phyloP scores from a whole-genome alignment of 1,140 invertebrate genomes.

The Episyrphus balteatus region DNA sequence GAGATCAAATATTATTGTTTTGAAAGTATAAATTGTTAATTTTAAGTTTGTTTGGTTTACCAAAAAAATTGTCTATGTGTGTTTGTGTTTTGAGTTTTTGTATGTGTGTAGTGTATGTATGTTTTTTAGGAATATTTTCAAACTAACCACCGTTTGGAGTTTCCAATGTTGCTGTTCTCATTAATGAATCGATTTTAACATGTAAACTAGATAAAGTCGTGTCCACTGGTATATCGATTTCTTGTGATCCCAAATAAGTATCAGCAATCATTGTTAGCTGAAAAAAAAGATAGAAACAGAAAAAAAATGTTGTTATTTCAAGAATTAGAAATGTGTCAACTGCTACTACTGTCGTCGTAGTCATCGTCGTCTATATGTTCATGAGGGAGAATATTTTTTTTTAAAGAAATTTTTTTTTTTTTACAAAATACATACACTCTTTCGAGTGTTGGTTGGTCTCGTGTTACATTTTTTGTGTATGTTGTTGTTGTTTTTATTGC shows the following conservation, averaged over 20 bases:
- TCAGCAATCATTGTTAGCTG: slow-evolving; percentile 31
- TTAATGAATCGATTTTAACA: slow-evolving; percentile 30
- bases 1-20: background rate
- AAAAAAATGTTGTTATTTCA: background rate
- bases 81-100: background rate
- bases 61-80: background rate
- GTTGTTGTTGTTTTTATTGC: too few relatives aligned
- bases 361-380: too few relatives aligned
- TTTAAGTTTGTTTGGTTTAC: background rate
- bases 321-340: background rate
- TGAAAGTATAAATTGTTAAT: background rate
- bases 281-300: background rate
- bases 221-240: slow-evolving; percentile 31
- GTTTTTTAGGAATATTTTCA: too few relatives aligned
- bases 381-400: too few relatives aligned
- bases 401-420: too few relatives aligned
- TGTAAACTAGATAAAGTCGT: slow-evolving; percentile 31
- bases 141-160: slow-evolving; percentile 37
- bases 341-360: too few relatives aligned
- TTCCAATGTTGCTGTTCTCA: slow-evolving; percentile 28
- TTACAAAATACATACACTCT: too few relatives aligned
- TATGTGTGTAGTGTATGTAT: background rate
- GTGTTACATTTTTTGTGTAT: too few relatives aligned
- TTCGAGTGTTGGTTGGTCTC: too few relatives aligned
- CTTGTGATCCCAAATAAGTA: slow-evolving; percentile 24